These are phyloP conservation scores for Myotis brandtii DNA, from an alignment of 2,113 vertebrate genomes.

Conservation along the genomic window DNA sequence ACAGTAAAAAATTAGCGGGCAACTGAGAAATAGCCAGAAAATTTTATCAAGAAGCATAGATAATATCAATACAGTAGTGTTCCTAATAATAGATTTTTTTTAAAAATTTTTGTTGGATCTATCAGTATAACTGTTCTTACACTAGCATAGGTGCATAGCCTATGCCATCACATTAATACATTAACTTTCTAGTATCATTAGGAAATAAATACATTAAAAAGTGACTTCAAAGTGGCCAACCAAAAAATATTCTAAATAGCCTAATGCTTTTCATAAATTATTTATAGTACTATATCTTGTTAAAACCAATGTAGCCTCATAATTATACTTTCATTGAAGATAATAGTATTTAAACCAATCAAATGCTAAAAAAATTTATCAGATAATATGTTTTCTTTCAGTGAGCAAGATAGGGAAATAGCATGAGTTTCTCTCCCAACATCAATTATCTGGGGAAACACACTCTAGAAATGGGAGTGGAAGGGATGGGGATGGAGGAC, in stretches of 20 bases:
- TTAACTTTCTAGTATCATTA: conserved; percentile 19
- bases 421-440: not conserved
- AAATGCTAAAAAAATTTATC: not conserved
- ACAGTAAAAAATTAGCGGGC: not conserved
- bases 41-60: not conserved
- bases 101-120: not conserved
- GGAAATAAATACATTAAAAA: not conserved
- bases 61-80: not conserved
- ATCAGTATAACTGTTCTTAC: not conserved
- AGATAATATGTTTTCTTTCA: not conserved
- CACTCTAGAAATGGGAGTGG: not conserved
- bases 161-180: not conserved
- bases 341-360: not conserved
- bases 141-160: not conserved
- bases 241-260: not conserved
- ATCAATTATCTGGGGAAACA: not conserved
- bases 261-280: not conserved
- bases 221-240: not conserved
- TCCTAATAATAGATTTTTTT: not conserved
- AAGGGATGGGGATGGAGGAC: not conserved
- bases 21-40: not conserved
- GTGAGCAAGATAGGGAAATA: not conserved
- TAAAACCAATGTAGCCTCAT: not conserved
- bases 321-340: not conserved
- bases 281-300: not conserved